Percentiles rank a stretch among this genome's conserved stretches.
Conservation (phyloP, 2,113 vertebrate species). For the Podarcis muralis region DNA sequence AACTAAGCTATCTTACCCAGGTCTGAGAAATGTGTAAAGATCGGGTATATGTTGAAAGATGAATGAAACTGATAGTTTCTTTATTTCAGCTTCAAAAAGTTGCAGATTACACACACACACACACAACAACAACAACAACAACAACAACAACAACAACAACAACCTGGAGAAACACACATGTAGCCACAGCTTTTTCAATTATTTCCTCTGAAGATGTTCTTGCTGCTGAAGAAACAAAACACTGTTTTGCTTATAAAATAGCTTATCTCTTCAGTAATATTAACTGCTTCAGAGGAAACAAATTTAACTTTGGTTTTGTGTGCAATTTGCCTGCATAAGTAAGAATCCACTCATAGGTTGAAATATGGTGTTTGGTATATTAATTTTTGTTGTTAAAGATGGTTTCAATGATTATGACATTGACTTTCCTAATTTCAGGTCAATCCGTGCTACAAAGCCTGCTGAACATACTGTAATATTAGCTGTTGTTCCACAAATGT, state of each 20-base stretch:
- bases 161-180: background rate
- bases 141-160: no score
- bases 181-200: background rate
- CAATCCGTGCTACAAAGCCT: slow-evolving; percentile 88
- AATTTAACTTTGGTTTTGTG: background rate
- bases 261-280: background rate
- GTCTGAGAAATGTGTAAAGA: background rate
- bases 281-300: background rate
- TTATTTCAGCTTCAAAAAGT: background rate
- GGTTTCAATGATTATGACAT: slow-evolving; percentile 24
- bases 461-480: slow-evolving; percentile 91
- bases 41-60: background rate
- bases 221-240: background rate
- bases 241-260: background rate
- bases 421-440: slow-evolving; percentile 75
- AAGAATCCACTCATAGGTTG: background rate
- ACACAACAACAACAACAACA: no score
- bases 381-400: slow-evolving; percentile 3
- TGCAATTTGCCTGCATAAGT: background rate
- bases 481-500: slow-evolving; percentile 87
- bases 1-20: no score
- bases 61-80: background rate
- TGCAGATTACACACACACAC: background rate
- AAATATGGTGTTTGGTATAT: background rate
- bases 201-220: background rate